Percentiles rank a stretch among this genome's conserved stretches.
These are phyloP conservation scores for Neopelma chrysocephalum DNA, from an alignment of 2,797 vertebrate species.

Conservation along the genomic window DNA sequence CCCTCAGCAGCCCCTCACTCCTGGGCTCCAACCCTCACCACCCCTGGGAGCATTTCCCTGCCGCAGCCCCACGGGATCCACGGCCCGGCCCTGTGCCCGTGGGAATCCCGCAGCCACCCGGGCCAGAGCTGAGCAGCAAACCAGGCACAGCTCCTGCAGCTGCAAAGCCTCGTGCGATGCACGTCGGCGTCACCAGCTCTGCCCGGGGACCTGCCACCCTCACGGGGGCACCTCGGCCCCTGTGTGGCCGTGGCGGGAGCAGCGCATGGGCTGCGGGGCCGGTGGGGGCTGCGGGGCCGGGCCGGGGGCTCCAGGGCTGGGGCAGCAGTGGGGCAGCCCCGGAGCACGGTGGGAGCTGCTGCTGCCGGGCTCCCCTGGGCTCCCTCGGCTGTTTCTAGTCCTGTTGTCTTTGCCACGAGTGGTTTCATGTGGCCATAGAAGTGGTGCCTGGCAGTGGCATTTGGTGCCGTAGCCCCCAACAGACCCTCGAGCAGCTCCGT, in stretches of 20 bases:
- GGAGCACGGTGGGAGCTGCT: neutral
- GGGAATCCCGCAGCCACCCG: neutral
- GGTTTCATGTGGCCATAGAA: neutral
- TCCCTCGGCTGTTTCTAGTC: neutral
- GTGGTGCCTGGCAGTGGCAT: fast-evolving
- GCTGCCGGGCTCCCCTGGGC: neutral
- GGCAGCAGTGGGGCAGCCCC: neutral
- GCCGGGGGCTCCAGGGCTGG: fast-evolving
- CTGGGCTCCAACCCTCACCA: fast-evolving
- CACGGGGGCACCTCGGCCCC: neutral
- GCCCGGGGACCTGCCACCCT: neutral
- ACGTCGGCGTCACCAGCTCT: fast-evolving
- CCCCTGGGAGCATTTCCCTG: neutral
- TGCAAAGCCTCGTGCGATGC: neutral
- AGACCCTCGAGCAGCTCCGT: fast-evolving
- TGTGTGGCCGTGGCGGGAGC: fast-evolving
- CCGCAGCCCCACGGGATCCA: neutral
- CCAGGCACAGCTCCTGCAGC: neutral
- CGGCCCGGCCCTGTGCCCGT: fast-evolving
- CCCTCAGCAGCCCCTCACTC: fast-evolving
- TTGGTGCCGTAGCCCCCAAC: neutral
- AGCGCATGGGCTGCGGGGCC: fast-evolving
- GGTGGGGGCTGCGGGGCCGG: fast-evolving
- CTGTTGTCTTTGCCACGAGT: neutral
- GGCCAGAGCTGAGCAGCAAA: neutral